Conservation (phyloP, 2,888 invertebrate genomes). For the Corbicula japonica region DNA sequence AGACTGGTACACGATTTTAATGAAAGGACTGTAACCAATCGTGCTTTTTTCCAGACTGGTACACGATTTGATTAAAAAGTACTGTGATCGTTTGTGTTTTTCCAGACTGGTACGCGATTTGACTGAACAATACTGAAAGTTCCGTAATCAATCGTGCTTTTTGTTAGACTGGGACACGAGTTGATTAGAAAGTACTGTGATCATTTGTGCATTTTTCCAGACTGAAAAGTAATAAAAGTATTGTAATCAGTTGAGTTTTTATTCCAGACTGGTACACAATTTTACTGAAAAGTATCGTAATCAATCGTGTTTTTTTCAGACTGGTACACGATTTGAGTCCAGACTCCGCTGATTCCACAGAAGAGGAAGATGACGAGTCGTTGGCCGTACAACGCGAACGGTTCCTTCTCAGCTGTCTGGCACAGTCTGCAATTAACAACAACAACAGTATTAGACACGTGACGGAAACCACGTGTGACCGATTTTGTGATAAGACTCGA, state of each 20-base stretch:
- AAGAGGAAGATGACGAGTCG: slow-evolving; percentile 65
- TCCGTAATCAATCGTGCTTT: background rate
- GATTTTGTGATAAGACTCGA: slow-evolving; percentile 46
- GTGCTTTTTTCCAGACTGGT: background rate
- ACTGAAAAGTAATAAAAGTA: background rate
- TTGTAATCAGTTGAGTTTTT: background rate
- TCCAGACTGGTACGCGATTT: background rate
- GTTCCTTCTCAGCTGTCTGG: slow-evolving; percentile 69
- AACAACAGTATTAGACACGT: slow-evolving; percentile 59
- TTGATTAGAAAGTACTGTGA: background rate
- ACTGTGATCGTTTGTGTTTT: background rate
- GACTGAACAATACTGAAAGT: background rate
- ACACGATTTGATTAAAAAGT: background rate
- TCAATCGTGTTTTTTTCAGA: slow-evolving; percentile 41
- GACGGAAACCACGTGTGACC: slow-evolving; percentile 55
- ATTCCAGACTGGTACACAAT: background rate
- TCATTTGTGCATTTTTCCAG: background rate
- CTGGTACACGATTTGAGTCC: slow-evolving; percentile 78
- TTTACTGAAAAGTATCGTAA: background rate
- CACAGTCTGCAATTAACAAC: slow-evolving; percentile 60
- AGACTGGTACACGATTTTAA: background rate
- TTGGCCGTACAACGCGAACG: slow-evolving; percentile 65
- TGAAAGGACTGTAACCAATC: too few species aligned
- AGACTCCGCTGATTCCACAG: slow-evolving; percentile 65
- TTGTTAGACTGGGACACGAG: background rate